phyloP scores from a whole-genome alignment of 2,888 invertebrate genomes.

The Drosophila quinaria region DNA sequence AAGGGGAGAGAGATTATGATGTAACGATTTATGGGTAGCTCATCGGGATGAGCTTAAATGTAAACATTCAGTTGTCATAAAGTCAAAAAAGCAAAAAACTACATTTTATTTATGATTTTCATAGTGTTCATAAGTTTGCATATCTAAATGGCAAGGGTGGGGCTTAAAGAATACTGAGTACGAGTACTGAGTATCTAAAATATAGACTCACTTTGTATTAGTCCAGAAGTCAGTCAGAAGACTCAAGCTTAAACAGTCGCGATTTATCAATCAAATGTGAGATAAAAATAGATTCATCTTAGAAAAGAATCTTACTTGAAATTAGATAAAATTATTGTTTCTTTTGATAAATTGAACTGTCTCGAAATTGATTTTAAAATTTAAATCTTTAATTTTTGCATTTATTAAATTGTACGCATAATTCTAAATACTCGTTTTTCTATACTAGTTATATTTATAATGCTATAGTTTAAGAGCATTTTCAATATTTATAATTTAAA shows the following conservation, averaged over 20 bases:
- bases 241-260: neutral
- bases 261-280: neutral
- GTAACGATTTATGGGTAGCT: conserved; percentile 67
- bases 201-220: neutral
- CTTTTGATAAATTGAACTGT: no score
- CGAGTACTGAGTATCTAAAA: neutral
- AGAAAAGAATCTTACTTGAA: no score
- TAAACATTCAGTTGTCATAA: conserved; percentile 54
- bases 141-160: neutral
- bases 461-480: no score
- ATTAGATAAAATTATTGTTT: no score
- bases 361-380: no score
- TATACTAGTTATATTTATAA: no score
- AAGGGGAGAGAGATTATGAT: conserved; percentile 57
- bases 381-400: no score
- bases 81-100: conserved; percentile 34
- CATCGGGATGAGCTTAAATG: conserved; percentile 61
- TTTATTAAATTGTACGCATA: no score
- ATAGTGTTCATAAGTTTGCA: conserved; percentile 18
- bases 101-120: conserved; percentile 42
- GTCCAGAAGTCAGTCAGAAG: neutral
- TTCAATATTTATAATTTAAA: no score
- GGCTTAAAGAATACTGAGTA: neutral
- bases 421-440: no score
- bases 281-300: neutral